Evolutionary conservation across 1,140 invertebrate genomes (phyloP), one percentile per base, ranked within the genome.

Genomic region (Bathynomus jamesi): DNA sequence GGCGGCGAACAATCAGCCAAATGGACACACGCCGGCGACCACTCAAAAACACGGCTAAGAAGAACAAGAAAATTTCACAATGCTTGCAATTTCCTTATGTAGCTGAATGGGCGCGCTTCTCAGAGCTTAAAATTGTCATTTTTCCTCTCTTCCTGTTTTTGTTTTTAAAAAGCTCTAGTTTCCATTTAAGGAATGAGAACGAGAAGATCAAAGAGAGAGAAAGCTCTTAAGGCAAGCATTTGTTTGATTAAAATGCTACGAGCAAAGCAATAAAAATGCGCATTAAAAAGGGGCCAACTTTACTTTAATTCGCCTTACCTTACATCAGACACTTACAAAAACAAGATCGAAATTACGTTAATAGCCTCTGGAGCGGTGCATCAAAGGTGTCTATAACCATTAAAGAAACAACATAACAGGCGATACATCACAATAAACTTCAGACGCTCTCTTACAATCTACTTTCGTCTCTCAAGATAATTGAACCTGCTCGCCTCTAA

Each of bases 161-260:
- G 13, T 53, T 53, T 53, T 3, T 53, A 53, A 53, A 53, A 53
- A 53, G 40, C 11, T 53, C 21, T 53, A 53, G 11, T 53, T 53
- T 53, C 40, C 40, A 53, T 53, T 53, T 53, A 53, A 21, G n/a
- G n/a, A n/a, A n/a, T n/a, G n/a, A n/a, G 40, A 53, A 53, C 21
- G 40, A 53, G 40, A 53, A 53, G 40, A 53, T 53, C 40, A 53
- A 53, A 53, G 40, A 53, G 13, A 53, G 21, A 21, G 21, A 53
- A 21, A 53, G 40, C 5, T 53, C 40, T 53, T 53, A 53, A 11
- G 40, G 40, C 40, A 53, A 53, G 5, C 40, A 53, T 53, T 53
- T 53, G 40, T 53, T 53, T 53, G 40, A 53, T 53, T 53, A 53
- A 53, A 53, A 53, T 53, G 40, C 40, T 53, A 53, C 40, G 40